Conservation (phyloP, 2,797 vertebrate species). For the Scomberomorus guttatus region DNA sequence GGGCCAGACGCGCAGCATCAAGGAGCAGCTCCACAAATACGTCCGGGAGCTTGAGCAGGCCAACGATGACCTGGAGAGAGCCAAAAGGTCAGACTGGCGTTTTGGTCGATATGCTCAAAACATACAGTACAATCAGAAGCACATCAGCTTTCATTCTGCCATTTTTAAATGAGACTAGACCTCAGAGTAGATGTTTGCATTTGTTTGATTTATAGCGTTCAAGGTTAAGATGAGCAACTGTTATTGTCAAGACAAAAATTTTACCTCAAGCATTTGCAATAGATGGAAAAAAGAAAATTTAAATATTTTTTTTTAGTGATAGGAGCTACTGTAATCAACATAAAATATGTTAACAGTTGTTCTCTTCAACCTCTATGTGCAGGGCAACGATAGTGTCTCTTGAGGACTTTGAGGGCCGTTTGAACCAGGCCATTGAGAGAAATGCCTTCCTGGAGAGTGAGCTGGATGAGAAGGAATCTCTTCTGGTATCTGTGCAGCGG, state of each 20-base stretch:
- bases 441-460: conserved; percentile 99
- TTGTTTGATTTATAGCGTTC: too few species aligned
- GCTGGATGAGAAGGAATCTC: conserved; percentile 97
- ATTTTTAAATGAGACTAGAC: too few species aligned
- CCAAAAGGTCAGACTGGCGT: conserved; percentile 89
- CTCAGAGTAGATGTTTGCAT: too few species aligned
- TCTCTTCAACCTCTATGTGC: conserved; percentile 46
- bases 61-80: conserved; percentile 97
- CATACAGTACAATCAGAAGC: not conserved
- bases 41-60: conserved; percentile 97
- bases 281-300: too few species aligned
- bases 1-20: conserved; percentile 95
- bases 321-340: not conserved
- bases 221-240: not conserved
- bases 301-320: not conserved
- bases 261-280: not conserved
- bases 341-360: conserved; percentile 1
- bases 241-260: not conserved
- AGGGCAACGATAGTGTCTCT: conserved; percentile 98
- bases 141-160: not conserved
- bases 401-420: conserved; percentile 97
- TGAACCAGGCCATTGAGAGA: conserved; percentile 98
- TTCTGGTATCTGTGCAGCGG: conserved; percentile 96
- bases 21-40: conserved; percentile 97
- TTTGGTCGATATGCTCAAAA: too few species aligned